Evolutionary conservation across 2,113 vertebrate species (phyloP).

Genomic region (Mustela nigripes): DNA sequence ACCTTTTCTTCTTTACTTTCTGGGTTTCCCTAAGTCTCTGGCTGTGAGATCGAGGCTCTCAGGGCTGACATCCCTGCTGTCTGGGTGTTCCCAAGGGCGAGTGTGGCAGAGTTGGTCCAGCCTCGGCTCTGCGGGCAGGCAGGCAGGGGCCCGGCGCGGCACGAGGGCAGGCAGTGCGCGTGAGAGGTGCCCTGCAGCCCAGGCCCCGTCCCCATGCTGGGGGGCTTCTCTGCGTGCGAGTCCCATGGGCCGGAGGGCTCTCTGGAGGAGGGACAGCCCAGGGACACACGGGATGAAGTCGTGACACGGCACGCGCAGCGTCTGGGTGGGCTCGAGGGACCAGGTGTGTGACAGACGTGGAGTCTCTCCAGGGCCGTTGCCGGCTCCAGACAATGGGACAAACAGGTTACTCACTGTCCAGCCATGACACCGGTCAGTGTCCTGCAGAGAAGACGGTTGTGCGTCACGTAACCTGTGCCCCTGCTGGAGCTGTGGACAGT

Average conservation of each 20-base stretch:
- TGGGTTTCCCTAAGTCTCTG: neutral
- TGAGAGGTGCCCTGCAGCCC: fast-evolving
- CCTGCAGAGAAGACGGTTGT: neutral
- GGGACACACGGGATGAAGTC: fast-evolving
- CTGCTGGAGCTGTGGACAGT: neutral
- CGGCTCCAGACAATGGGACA: neutral
- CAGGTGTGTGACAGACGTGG: fast-evolving
- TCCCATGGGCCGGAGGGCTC: too few relatives aligned
- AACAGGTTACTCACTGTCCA: neutral
- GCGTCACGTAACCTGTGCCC: fast-evolving
- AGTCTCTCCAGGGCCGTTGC: neutral
- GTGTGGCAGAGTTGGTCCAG: fast-evolving
- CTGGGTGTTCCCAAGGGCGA: neutral
- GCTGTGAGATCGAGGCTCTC: fast-evolving
- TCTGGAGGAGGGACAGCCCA: too few relatives aligned
- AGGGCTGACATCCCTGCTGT: fast-evolving
- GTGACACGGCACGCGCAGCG: fast-evolving
- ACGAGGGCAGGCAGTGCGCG: fast-evolving
- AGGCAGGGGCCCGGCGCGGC: fast-evolving
- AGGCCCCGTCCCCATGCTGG: fast-evolving
- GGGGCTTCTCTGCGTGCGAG: fast-evolving
- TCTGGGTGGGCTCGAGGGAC: fast-evolving
- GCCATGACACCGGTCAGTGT: neutral
- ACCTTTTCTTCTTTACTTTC: neutral
- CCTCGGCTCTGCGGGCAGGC: neutral